These are phyloP conservation scores for Manis javanica DNA, from an alignment of 2,797 vertebrate species.

Conservation along the genomic window DNA sequence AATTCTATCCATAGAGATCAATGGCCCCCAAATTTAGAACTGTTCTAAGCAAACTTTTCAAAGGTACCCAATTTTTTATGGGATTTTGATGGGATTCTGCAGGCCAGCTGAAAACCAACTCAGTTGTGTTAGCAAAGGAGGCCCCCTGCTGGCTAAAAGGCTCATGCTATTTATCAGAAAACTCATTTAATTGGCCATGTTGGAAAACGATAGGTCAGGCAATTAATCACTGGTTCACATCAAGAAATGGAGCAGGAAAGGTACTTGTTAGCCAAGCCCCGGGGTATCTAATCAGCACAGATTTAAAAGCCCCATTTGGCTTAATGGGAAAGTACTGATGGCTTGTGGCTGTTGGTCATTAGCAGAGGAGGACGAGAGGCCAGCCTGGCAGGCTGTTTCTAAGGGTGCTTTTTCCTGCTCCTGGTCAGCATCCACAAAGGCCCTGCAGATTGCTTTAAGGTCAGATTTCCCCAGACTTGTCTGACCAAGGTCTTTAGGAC, in stretches of 20 bases:
- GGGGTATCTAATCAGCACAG: slow-evolving; percentile 33
- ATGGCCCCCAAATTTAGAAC: background rate
- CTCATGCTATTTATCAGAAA: background rate
- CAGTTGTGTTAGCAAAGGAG: slow-evolving; percentile 36
- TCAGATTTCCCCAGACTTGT: background rate
- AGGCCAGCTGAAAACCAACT: background rate
- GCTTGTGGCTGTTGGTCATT: slow-evolving; percentile 18
- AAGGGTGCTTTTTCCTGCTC: background rate
- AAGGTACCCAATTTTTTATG: background rate
- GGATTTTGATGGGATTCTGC: background rate
- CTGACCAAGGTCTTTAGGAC: background rate
- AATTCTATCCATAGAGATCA: background rate
- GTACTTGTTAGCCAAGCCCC: background rate
- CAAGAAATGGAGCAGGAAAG: slow-evolving; percentile 15
- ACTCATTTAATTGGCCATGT: background rate
- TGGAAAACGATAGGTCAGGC: slow-evolving; percentile 50
- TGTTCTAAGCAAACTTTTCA: background rate
- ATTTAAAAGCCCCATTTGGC: slow-evolving; percentile 25
- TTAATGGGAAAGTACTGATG: background rate
- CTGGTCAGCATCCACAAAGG: background rate
- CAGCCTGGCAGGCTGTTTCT: background rate
- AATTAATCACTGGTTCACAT: slow-evolving; percentile 31
- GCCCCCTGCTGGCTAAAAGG: slow-evolving; percentile 62
- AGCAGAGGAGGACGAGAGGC: background rate
- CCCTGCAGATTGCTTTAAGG: background rate